Evolutionary conservation across 2,797 vertebrate species (phyloP).

Genomic region (Chloroceryle amazona): DNA sequence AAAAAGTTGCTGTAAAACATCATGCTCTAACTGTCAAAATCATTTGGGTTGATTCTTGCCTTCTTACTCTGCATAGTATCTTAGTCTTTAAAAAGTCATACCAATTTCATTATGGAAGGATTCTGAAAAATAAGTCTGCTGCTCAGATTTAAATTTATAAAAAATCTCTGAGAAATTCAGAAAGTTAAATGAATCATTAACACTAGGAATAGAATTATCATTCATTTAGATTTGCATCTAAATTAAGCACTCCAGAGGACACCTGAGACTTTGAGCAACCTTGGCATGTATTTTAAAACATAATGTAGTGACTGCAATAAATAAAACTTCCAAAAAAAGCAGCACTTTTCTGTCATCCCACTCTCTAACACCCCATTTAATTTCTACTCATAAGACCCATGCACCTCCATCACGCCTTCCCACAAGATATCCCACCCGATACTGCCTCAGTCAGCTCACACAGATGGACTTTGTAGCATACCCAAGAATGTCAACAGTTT

Average conservation of each 20-base stretch:
- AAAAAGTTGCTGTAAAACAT: conserved; percentile 19
- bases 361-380: conserved; percentile 64
- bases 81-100: conserved; percentile 32
- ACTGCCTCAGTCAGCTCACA: conserved; percentile 36
- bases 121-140: conserved; percentile 34
- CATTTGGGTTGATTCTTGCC: conserved; percentile 24
- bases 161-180: conserved; percentile 16
- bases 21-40: conserved; percentile 30
- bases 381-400: conserved; percentile 48
- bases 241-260: conserved; percentile 7
- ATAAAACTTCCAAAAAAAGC: conserved; percentile 60
- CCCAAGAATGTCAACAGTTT: conserved; percentile 55
- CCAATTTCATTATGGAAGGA: background rate
- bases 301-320: conserved; percentile 42
- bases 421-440: conserved; percentile 56
- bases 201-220: conserved; percentile 14
- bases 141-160: conserved; percentile 30
- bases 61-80: background rate
- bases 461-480: conserved; percentile 60
- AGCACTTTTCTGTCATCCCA: conserved; percentile 57
- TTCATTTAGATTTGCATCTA: conserved; percentile 28
- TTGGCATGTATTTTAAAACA: conserved; percentile 45
- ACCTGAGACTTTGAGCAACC: conserved; percentile 19
- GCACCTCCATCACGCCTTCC: conserved; percentile 60
- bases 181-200: conserved; percentile 57